These are phyloP conservation scores for Euschistus heros DNA, from an alignment of 1,140 invertebrate species.

Conservation along the genomic window DNA sequence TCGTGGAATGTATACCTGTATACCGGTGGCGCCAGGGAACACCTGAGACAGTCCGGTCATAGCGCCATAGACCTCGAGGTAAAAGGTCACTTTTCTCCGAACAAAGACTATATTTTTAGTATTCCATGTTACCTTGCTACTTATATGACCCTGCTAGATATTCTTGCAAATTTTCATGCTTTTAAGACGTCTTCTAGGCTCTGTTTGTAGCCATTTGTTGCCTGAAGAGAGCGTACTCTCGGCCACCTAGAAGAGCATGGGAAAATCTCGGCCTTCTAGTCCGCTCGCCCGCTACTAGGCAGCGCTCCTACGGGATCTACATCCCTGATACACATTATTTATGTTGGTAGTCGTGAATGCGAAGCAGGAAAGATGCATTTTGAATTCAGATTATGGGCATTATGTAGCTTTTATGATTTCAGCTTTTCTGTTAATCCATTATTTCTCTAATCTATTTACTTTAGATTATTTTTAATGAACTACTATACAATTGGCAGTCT, in stretches of 20 bases:
- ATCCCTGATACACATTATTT: no score
- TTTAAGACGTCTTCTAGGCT: neutral
- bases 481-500: no score
- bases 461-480: no score
- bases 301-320: neutral
- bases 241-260: constrained; percentile 9
- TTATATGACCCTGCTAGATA: neutral
- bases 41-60: neutral
- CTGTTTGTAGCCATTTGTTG: neutral
- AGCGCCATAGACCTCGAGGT: neutral
- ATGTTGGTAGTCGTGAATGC: no score
- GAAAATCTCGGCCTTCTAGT: constrained; percentile 8
- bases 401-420: no score
- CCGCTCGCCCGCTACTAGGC: neutral
- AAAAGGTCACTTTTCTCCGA: neutral
- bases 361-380: no score
- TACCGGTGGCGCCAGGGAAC: constrained; percentile 7
- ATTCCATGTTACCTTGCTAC: neutral
- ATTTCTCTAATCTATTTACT: no score
- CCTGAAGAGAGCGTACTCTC: neutral
- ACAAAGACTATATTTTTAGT: neutral
- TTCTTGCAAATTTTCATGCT: neutral
- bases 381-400: no score
- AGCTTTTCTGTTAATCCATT: no score
- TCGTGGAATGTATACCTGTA: constrained; percentile 9